Evolutionary conservation across 1,140 invertebrate genomes (phyloP).

Genomic region (Drosophila navojoa): DNA sequence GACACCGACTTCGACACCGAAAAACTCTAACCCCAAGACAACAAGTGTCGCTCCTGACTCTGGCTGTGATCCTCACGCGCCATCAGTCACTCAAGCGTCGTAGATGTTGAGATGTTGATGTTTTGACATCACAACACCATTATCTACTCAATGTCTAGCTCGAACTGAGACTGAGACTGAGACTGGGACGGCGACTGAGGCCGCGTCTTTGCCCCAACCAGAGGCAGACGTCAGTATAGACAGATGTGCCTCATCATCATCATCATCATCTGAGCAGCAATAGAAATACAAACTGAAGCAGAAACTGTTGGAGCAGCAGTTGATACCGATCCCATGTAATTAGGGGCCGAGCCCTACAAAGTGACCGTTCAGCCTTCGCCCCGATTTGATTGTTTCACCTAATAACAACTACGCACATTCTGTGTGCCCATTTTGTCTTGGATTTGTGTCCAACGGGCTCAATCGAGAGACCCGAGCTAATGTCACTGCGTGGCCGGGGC

Average conservation of each 20-base stretch:
- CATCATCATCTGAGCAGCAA: constrained; percentile 32
- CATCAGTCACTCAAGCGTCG: constrained; percentile 66
- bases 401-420: constrained; percentile 2
- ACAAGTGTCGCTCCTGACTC: constrained; percentile 45
- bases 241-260: constrained; percentile 71
- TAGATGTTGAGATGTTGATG: constrained; percentile 62
- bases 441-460: constrained; percentile 9
- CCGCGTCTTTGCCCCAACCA: constrained; percentile 10
- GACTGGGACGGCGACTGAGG: not conserved
- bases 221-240: constrained; percentile 30
- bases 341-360: constrained; percentile 29
- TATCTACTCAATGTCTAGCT: constrained; percentile 63
- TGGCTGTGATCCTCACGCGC: constrained; percentile 65
- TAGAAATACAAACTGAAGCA: constrained; percentile 13
- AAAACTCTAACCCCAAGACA: constrained; percentile 21
- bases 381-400: constrained; percentile 22
- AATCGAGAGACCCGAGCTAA: constrained; percentile 37
- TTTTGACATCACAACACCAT: constrained; percentile 80
- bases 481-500: constrained; percentile 48
- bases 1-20: not conserved
- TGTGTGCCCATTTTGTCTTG: constrained; percentile 50
- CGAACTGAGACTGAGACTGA: not conserved
- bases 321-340: constrained; percentile 56
- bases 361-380: constrained; percentile 9
- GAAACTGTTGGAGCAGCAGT: not conserved